Percentiles rank a stretch among this genome's conserved stretches.
Conservation (phyloP, 2,797 vertebrate species). For the Hippopotamyrus pictus region DNA sequence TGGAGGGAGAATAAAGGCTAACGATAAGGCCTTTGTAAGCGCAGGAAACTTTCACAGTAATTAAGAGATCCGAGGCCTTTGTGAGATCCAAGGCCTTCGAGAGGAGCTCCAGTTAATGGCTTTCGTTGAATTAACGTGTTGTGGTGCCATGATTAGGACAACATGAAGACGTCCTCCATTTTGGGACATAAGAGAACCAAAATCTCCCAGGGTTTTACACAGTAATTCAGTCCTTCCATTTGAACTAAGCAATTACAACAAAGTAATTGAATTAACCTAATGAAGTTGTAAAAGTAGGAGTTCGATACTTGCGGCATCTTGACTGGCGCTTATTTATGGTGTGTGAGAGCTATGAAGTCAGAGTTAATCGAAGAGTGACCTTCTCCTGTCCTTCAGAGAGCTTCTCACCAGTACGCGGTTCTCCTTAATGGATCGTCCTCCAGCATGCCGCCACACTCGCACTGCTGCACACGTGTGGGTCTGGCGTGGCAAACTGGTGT, state of each 20-base stretch:
- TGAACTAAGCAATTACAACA: neutral
- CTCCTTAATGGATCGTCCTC: neutral
- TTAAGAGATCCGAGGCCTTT: neutral
- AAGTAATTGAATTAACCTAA: neutral
- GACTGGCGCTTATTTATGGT: neutral
- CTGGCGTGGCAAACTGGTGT: neutral
- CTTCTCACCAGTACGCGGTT: neutral
- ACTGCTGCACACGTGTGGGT: neutral
- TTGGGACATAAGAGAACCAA: neutral
- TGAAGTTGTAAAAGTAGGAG: neutral
- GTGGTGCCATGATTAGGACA: neutral
- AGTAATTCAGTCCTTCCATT: conserved; percentile 4
- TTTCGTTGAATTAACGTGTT: neutral
- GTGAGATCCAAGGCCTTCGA: neutral
- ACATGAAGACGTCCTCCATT: conserved; percentile 4
- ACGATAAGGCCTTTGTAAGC: neutral
- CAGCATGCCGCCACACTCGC: neutral
- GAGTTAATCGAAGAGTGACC: neutral
- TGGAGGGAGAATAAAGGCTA: conserved; percentile 1
- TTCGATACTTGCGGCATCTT: neutral
- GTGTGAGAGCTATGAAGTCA: neutral
- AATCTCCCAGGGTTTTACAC: neutral
- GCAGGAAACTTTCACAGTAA: neutral
- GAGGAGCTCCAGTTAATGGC: neutral
- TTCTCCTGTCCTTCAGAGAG: neutral